Base-by-base conservation (phyloP, 2,888 invertebrate genomes). In the Rotaria macrura region DNA sequence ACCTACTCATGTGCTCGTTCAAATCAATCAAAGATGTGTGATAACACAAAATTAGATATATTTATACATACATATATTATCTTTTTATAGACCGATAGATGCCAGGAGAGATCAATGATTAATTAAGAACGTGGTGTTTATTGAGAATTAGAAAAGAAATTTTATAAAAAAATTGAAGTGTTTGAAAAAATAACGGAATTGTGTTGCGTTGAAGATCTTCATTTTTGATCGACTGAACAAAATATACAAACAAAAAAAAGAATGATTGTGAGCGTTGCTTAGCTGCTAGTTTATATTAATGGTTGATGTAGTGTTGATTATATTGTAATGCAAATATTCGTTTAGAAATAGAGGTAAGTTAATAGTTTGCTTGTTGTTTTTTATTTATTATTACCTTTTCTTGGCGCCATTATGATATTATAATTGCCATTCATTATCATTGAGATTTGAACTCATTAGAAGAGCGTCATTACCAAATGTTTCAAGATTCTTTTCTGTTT, bases 401-500 rank as follows among this genome's bases (percentile, higher is more conserved):
- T 25, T 10, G 6, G 6, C 10, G 6, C 20, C 4, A 29, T 57
- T 29, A 12, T 25, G n/a, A 57, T 57, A 38, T 65, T 34, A 79
- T 43, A 43, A 3, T 79, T 43, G 10, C 79, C 79, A 79, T 79
- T 43, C 79, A 43, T 43, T 79, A 25, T 79, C 79, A 43, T 25
- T 25, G 12, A 34, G 34, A 34, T 34, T 65, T 20, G 65, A 34
- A 65, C 43, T 25, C 23, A 43, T 38, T 40, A 79, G 14, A n/a
- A 79, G 43, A 43, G 79, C 79, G n/a, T 79, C 79, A 43, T 79
- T 43, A 23, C 74, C 74, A 25, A 79, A 79, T 79, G 74, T 79
- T 79, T 79, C 74, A 6, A 43, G 43, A 79, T 79, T 79, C 29
- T 43, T 79, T n/a, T 79, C 74, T 10, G 5, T 29, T 25, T 40